phyloP scores from a whole-genome alignment of 2,888 invertebrate genomes.

The Melinaea marsaeus region DNA sequence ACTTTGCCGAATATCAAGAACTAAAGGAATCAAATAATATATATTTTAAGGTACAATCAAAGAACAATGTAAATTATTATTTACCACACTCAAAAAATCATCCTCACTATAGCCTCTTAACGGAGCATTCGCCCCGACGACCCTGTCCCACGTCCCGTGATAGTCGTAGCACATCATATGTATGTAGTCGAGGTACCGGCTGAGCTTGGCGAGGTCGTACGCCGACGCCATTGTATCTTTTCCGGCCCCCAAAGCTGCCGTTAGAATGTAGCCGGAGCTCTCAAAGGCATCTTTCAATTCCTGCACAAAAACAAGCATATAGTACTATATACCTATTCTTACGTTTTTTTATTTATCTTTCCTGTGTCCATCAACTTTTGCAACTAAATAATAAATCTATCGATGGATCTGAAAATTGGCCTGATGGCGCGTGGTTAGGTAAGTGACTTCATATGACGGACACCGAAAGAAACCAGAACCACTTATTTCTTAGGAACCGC shows the following conservation, averaged over 20 bases:
- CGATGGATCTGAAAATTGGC: too few relatives aligned
- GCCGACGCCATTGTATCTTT: constrained; percentile 85
- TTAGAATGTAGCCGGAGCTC: constrained; percentile 82
- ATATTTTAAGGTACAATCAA: not conserved
- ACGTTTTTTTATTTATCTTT: not conserved
- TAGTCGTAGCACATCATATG: constrained; percentile 95
- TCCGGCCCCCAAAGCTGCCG: constrained; percentile 89
- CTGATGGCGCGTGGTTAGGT: too few relatives aligned
- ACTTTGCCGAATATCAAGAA: too few relatives aligned
- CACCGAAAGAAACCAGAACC: too few relatives aligned
- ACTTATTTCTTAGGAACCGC: too few relatives aligned
- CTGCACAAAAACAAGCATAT: constrained; percentile 50
- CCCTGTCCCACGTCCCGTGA: constrained; percentile 89
- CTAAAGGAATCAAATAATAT: too few relatives aligned
- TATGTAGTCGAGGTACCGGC: constrained; percentile 82
- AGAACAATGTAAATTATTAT: constrained; percentile 36
- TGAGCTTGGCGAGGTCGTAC: constrained; percentile 85
- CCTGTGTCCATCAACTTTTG: too few relatives aligned
- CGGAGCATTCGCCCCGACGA: constrained; percentile 88
- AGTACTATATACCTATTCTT: not conserved
- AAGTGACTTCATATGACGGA: too few relatives aligned
- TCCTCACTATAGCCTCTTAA: constrained; percentile 70
- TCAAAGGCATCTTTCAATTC: constrained; percentile 85
- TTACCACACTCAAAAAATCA: constrained; percentile 84
- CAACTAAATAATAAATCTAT: too few relatives aligned